These are phyloP conservation scores for Drosophila anomalata DNA, from an alignment of 2,888 invertebrate species.

Conservation along the genomic window DNA sequence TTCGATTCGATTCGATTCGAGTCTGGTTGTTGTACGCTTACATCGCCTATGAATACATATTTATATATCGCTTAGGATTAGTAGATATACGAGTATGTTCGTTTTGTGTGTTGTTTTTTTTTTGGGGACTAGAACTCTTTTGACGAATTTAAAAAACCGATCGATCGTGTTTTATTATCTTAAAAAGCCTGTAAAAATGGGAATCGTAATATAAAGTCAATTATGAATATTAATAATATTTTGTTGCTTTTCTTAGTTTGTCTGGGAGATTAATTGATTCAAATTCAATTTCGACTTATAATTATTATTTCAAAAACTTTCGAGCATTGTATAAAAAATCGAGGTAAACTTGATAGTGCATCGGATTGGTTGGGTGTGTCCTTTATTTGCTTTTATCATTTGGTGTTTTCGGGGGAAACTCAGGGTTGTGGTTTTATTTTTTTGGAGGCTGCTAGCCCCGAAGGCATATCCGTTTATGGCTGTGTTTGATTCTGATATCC, in stretches of 20 bases:
- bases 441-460: conserved; percentile 39
- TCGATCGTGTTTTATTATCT: conserved; percentile 28
- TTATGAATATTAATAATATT: conserved; percentile 5
- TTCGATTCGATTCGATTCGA: conserved; percentile 30
- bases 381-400: conserved; percentile 19
- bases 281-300: conserved; percentile 53
- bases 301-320: conserved; percentile 65
- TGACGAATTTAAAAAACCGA: conserved; percentile 72
- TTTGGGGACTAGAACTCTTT: conserved; percentile 54
- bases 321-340: conserved; percentile 75
- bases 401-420: conserved; percentile 53
- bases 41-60: conserved; percentile 53
- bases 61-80: conserved; percentile 52
- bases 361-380: conserved; percentile 57
- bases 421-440: conserved; percentile 28
- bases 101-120: conserved; percentile 38
- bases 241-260: conserved; percentile 11
- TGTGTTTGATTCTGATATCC: conserved; percentile 21
- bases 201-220: conserved; percentile 59
- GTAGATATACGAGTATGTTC: conserved; percentile 59
- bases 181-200: conserved; percentile 77
- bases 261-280: conserved; percentile 19
- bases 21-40: conserved; percentile 36
- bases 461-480: conserved; percentile 53
- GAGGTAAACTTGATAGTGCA: conserved; percentile 79